Evolutionary conservation across 2,797 vertebrate species (phyloP), one percentile per base, ranked within the genome.

Genomic region (Phoebastria nigripes): DNA sequence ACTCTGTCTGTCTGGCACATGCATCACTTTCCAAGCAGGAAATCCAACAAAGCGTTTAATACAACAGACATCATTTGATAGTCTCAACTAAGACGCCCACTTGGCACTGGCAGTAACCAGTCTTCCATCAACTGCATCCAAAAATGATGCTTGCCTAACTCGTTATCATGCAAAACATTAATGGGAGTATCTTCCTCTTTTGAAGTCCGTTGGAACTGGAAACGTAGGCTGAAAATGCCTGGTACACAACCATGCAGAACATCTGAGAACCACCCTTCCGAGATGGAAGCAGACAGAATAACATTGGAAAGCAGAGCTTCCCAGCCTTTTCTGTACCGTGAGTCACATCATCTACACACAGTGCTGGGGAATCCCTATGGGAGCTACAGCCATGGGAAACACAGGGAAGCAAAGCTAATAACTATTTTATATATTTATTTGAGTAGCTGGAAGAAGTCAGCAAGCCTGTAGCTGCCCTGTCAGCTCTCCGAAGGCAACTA

Each of bases 21-120:
- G 76, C 51, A 91, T 69, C 67, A 81, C 89, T 95, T 96, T 94
- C 96, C 93, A 91, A 96, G 93, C 77, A 94, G 84, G 91, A 97
- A 97, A 93, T 95, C 87, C 82, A 96, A 91, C 89, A 93, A 95
- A 93, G 79, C 66, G 9, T 91, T 90, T 94, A 97, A 92, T 83
- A 96, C 82, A 97, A 86, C 93, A 97, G 93, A 94, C 91, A 95
- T 90, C 15, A 93, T 91, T 94, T 93, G 93, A 97, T 90, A 97
- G 94, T 94, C 92, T 91, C 89, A 96, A 56, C 85, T 86, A 55
- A 56, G 93, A 96, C 91, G 0, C 93, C 87, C 82, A 91, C 89
- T 96, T 96, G 94, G 93, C 95, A 94, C 70, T 71, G 73, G 82
- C 62, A 96, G 22, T 70, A 93, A 95, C 73, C 73, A 96, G 84